Conservation (phyloP, 2,888 invertebrate genomes). For the Dyspetes luteomarginatus region DNA sequence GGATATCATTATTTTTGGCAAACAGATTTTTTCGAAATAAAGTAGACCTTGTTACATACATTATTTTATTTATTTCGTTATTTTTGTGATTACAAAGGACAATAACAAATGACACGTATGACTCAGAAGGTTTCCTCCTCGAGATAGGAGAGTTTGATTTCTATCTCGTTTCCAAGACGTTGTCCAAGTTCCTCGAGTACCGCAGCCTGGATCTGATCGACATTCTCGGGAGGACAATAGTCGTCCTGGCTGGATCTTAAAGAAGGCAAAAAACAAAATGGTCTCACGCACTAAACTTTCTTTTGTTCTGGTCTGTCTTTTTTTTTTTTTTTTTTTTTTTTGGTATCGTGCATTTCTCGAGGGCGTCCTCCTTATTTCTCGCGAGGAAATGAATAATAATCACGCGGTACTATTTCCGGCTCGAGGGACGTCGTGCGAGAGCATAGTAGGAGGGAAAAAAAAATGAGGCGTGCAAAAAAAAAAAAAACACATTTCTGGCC, state of each 20-base stretch:
- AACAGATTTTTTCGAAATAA: no score
- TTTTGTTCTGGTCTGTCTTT: conserved; percentile 7
- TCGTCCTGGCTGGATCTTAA: conserved; percentile 92
- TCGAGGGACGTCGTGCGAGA: conserved; percentile 32
- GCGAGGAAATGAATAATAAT: conserved; percentile 62
- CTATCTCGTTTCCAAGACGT: conserved; percentile 73
- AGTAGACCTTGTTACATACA: background rate
- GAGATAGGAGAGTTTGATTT: conserved; percentile 74
- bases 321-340: conserved; percentile 1
- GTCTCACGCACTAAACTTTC: conserved; percentile 8
- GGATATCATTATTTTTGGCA: background rate
- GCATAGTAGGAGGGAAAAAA: conserved; percentile 14
- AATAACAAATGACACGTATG: background rate
- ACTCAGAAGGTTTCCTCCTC: conserved; percentile 67
- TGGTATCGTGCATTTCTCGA: conserved; percentile 24
- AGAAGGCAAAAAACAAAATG: conserved; percentile 45
- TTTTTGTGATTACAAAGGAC: background rate
- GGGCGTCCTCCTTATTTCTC: conserved; percentile 43
- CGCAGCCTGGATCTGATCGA: conserved; percentile 90
- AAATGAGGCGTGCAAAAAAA: conserved; percentile 55
- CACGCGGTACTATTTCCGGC: conserved; percentile 59
- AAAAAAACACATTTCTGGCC: conserved; percentile 57
- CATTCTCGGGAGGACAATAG: conserved; percentile 93
- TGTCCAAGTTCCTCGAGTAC: conserved; percentile 86
- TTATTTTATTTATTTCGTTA: background rate